A percentile compares a stretch with the other conserved stretches of the same genome.
phyloP scores from a whole-genome alignment of 2,797 vertebrate genomes.

The Manis crassicaudata region DNA sequence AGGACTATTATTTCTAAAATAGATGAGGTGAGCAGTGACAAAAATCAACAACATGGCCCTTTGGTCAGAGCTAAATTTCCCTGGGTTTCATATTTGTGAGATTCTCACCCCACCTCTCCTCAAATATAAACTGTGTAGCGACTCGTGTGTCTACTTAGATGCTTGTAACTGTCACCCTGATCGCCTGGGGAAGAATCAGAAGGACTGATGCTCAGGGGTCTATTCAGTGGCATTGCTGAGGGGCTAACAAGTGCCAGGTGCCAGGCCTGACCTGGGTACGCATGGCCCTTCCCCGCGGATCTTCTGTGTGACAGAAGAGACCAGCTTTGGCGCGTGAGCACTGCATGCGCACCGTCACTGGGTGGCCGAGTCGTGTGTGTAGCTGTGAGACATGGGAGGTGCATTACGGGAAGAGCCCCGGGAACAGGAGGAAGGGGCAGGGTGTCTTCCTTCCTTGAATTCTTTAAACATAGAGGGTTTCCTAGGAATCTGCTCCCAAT shows the following conservation, averaged over 20 bases:
- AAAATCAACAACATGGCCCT: not conserved
- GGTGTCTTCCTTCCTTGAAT: not conserved
- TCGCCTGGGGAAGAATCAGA: not conserved
- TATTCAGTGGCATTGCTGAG: not conserved
- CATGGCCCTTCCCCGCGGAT: accelerated
- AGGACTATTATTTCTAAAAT: constrained; percentile 13
- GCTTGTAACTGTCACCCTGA: not conserved
- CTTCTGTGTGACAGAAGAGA: not conserved
- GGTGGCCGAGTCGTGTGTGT: accelerated
- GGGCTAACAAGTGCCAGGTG: accelerated
- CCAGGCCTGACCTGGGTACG: accelerated
- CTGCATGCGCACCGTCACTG: accelerated
- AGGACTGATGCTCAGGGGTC: not conserved
- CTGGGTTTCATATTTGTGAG: accelerated
- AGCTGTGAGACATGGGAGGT: accelerated
- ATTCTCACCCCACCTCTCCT: not conserved
- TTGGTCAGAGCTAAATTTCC: not conserved
- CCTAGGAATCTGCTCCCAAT: not conserved
- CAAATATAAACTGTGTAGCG: accelerated
- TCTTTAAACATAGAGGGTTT: not conserved
- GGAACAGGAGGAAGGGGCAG: accelerated
- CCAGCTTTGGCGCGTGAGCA: accelerated
- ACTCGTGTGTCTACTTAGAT: not conserved
- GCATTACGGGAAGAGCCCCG: accelerated
- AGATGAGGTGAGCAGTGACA: not conserved